Evolutionary conservation across 2,888 invertebrate genomes (phyloP).

Genomic region (Melipona beecheii): DNA sequence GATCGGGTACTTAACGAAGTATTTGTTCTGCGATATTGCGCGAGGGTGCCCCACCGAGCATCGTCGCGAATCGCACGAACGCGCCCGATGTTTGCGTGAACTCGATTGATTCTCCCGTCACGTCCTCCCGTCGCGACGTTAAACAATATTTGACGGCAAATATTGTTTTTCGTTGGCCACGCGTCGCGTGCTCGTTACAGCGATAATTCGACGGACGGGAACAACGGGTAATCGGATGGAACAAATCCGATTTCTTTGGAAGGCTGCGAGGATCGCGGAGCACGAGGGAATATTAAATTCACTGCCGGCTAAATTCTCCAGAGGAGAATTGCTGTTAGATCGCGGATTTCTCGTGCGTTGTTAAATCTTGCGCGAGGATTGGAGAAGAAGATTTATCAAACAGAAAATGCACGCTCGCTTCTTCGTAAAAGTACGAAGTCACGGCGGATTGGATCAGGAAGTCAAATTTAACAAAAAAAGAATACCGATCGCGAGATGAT

Average conservation of each 20-base stretch:
- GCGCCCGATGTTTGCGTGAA: conserved; percentile 32
- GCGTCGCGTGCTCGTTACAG: background rate
- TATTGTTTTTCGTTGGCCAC: conserved; percentile 10
- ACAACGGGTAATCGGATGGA: background rate
- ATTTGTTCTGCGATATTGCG: conserved; percentile 36
- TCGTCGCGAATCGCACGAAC: conserved; percentile 22
- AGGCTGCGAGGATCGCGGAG: too few species aligned
- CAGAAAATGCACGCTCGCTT: too few species aligned
- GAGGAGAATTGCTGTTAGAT: too few species aligned
- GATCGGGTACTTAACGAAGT: background rate
- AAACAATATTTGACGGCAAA: conserved; percentile 36
- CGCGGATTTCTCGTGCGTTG: too few species aligned
- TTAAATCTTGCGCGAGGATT: too few species aligned
- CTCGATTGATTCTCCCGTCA: conserved; percentile 32
- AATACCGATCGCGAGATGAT: too few species aligned
- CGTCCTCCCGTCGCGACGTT: conserved; percentile 1
- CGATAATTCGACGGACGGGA: background rate
- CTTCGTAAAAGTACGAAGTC: too few species aligned
- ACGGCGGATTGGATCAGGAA: too few species aligned
- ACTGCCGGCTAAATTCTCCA: too few species aligned
- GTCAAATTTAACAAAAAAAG: too few species aligned
- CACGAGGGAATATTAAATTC: too few species aligned
- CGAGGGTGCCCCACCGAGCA: background rate
- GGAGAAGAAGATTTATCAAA: too few species aligned
- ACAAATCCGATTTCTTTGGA: background rate